These are phyloP conservation scores for Orycteropus afer DNA, from an alignment of 2,113 vertebrate species.

Conservation along the genomic window DNA sequence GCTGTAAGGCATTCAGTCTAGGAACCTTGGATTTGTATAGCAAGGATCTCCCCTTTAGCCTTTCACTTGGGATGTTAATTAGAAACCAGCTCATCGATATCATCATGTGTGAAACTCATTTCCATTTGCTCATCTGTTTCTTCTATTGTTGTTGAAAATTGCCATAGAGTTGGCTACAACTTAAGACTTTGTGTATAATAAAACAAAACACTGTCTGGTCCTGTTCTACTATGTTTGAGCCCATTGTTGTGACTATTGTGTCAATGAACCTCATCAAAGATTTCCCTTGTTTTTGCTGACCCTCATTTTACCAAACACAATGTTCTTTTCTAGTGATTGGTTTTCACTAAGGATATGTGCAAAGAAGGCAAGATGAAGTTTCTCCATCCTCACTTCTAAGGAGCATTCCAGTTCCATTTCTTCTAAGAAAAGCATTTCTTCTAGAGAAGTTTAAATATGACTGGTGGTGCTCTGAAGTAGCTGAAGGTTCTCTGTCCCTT, in stretches of 20 bases:
- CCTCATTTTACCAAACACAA: neutral
- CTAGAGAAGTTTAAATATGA: neutral
- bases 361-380: neutral
- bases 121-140: neutral
- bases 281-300: neutral
- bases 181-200: neutral
- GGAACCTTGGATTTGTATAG: neutral
- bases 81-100: neutral
- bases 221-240: neutral
- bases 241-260: neutral
- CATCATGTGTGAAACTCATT: neutral
- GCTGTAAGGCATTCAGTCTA: neutral
- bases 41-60: neutral
- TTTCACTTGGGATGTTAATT: neutral
- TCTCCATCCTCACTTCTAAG: neutral
- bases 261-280: neutral
- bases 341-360: neutral
- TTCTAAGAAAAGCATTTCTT: neutral
- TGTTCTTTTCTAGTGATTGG: neutral
- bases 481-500: neutral
- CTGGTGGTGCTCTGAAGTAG: neutral
- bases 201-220: neutral
- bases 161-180: neutral
- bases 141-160: neutral
- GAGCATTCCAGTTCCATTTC: neutral